Conservation (phyloP, 1,140 invertebrate species). For the Solen grandis region DNA sequence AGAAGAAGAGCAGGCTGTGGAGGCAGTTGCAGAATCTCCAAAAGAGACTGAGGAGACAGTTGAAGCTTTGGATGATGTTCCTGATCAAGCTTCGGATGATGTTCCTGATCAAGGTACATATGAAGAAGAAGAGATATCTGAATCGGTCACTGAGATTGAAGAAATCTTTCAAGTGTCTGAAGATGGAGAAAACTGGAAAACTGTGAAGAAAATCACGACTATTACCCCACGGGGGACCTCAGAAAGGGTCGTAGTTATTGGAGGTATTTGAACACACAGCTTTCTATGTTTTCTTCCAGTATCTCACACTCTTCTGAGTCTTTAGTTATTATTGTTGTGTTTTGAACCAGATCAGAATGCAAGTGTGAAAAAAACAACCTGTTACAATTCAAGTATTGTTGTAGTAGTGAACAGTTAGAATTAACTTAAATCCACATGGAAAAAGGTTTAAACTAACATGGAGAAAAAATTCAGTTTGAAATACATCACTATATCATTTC, state of each 20-base stretch:
- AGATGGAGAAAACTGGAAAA: slow-evolving; percentile 75
- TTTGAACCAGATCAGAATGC: slow-evolving; percentile 24
- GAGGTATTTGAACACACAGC: slow-evolving; percentile 67
- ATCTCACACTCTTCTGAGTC: background rate
- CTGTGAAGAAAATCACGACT: slow-evolving; percentile 73
- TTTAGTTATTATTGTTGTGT: slow-evolving; percentile 25
- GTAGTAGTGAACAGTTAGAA: too few species aligned
- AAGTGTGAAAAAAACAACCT: too few species aligned
- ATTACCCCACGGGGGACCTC: slow-evolving; percentile 71
- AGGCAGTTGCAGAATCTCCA: background rate
- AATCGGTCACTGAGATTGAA: slow-evolving; percentile 73
- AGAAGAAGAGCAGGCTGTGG: slow-evolving; percentile 1
- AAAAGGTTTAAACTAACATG: too few species aligned
- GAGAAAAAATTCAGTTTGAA: too few species aligned
- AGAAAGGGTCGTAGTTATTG: slow-evolving; percentile 68
- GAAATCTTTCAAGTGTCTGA: slow-evolving; percentile 75
- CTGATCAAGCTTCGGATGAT: slow-evolving; percentile 5
- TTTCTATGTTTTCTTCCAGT: background rate
- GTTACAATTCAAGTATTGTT: too few species aligned
- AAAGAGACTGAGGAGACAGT: slow-evolving; percentile 18
- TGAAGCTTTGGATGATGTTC: background rate
- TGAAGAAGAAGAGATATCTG: slow-evolving; percentile 60
- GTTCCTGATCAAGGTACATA: background rate
- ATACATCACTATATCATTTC: too few species aligned
- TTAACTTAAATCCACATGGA: too few species aligned